phyloP scores from a whole-genome alignment of 2,797 vertebrate species.

The Sternotherus odoratus region DNA sequence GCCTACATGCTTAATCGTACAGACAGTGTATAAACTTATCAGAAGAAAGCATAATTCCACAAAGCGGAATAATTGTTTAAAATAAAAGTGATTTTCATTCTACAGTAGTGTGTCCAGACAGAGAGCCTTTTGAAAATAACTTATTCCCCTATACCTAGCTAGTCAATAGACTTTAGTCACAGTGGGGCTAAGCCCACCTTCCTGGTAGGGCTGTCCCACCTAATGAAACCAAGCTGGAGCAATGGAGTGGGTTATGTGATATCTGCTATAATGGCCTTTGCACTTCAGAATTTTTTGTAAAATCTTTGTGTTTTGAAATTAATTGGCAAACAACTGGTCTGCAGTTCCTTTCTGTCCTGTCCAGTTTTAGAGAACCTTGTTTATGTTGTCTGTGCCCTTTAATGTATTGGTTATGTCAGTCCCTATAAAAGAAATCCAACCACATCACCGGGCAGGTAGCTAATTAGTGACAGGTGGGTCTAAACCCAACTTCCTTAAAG shows the following conservation, averaged over 20 bases:
- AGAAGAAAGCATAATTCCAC: fast-evolving
- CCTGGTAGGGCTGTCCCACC: not conserved
- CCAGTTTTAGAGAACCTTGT: not conserved
- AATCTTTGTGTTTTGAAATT: not conserved
- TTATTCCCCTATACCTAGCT: not conserved
- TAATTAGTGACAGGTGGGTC: not conserved
- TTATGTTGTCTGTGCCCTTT: not conserved
- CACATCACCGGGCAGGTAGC: not conserved
- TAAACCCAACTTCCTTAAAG: not conserved
- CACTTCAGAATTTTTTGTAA: not conserved
- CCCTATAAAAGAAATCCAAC: not conserved
- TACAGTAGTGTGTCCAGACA: not conserved
- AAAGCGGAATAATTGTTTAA: not conserved
- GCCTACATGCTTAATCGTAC: not conserved
- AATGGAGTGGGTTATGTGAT: not conserved
- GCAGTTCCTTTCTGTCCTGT: not conserved
- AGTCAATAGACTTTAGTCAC: not conserved
- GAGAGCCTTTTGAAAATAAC: not conserved
- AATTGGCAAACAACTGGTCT: not conserved
- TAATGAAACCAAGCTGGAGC: not conserved
- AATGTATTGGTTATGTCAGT: not conserved
- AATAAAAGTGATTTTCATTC: not conserved
- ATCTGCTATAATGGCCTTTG: not conserved
- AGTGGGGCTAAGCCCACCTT: not conserved
- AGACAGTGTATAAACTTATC: not conserved